Evolutionary conservation across 2,888 invertebrate species (phyloP), one percentile per base, ranked within the genome.

Genomic region (Eustalomyia histrio): DNA sequence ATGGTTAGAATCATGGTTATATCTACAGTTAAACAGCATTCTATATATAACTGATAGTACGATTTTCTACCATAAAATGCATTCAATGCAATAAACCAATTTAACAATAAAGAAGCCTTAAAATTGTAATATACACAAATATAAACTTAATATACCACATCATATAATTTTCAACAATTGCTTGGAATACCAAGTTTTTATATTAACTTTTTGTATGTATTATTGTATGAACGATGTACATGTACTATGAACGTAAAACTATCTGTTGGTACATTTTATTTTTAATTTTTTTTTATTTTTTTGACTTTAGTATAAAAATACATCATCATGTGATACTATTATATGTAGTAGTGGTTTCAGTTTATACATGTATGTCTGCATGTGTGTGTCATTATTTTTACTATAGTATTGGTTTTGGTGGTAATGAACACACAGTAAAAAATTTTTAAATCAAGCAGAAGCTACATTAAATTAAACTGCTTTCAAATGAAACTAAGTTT

Each of bases 1-100:
- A 29, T 55, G 55, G 55, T 55, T 24, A 21, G 55, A 24, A 18
- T 55, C 55, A 55, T 55, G 24, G 24, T 55, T 24, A 21, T 52
- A 18, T 12, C 12, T 39, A 39, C 2, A 39, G 29, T 29, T 29
- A 29, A 29, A 7, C 29, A 29, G 7, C 29, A 29, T 29, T 6
- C 29, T 29, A 29, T 7, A 6, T 1, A 29, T 6, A 29, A 29
- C 4, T 29, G 29, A 12, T 39, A 39, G 1, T 39, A 39, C 39
- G 12, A 39, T 12, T 39, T 39, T 39, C 9, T 2, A 18, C 18
- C 17, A 52, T 50, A 17, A 17, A 16, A 52, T 12, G 18, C 12
- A 52, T 17, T 17, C 18, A 18, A 39, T 39, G 39, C 39, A 39
- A 39, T 39, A 39, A 39, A 39, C 12, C 39, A 39, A 39, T 39